Percentiles rank a stretch among this genome's conserved stretches.
Conservation (phyloP, 2,888 invertebrate genomes). For the Apamea sordens region DNA sequence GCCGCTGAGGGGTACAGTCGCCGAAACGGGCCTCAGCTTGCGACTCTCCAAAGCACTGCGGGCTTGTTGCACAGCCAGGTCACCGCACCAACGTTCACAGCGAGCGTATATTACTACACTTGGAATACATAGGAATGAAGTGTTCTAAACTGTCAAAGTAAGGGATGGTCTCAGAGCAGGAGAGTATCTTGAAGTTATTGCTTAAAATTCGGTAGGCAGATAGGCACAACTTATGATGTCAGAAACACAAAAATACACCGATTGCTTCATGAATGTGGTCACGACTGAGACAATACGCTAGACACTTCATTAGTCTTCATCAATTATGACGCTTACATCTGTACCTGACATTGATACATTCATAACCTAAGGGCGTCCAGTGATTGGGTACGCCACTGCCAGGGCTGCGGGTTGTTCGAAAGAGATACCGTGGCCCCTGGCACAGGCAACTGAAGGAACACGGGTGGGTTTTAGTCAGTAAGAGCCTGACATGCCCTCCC, state of each 20-base stretch:
- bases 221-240: not conserved
- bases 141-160: too few relatives aligned
- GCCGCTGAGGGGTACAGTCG: slow-evolving; percentile 77
- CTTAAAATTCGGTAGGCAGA: too few relatives aligned
- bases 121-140: slow-evolving; percentile 63
- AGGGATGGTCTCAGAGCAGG: too few relatives aligned
- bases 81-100: slow-evolving; percentile 88
- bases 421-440: too few relatives aligned
- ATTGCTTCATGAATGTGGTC: not conserved
- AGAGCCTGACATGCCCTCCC: too few relatives aligned
- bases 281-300: not conserved
- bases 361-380: too few relatives aligned
- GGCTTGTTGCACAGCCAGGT: slow-evolving; percentile 86
- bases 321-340: too few relatives aligned
- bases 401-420: too few relatives aligned
- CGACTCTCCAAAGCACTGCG: slow-evolving; percentile 81
- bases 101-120: slow-evolving; percentile 88
- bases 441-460: too few relatives aligned
- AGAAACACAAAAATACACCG: not conserved
- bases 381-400: too few relatives aligned
- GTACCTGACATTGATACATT: not conserved
- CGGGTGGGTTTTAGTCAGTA: too few relatives aligned
- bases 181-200: too few relatives aligned
- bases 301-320: slow-evolving; percentile 4
- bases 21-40: slow-evolving; percentile 78